Base-by-base conservation (phyloP, 2,888 invertebrate genomes). In the Caradrina clavipalpis region DNA sequence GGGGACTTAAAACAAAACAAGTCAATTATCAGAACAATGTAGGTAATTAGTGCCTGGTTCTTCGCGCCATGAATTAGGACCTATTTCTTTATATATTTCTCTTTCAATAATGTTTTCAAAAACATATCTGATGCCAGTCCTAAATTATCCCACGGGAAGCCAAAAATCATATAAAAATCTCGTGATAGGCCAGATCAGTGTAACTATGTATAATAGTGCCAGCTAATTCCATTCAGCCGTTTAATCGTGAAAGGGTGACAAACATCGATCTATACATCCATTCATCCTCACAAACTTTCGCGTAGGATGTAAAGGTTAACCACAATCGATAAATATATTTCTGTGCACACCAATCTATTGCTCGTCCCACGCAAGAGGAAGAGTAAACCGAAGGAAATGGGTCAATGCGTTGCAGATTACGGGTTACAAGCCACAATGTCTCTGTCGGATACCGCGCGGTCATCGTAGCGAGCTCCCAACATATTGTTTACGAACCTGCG, bases 391-490 rank as follows among this genome's bases (percentile, higher is more conserved):
- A 57, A 47, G 53, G 31, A 76, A 59, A 62, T 66, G 31, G 66
- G 50, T 58, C 61, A 73, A 49, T 66, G 54, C 39, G 21, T 51
- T 35, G 47, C 31, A 78, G 66, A 66, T 64, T 60, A 64, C 54
- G n/a, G 45, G 50, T 53, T 65, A 61, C 11, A 73, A 73, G 58
- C 74, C 60, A 61, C 61, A 78, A 54, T 54, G 53, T 78, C 50
- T 56, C 42, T 35, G 31, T 42, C 51, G 42, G 64, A 15, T 19
- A 49, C 19, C 39, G 13, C 31, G 39, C 19, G 35, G 78, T 8
- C 19, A 51, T 35, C 57, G 15, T 45, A 42, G 39, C 55, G 21
- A 21, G 39, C 60, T 45, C 15, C 10, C 21, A 54, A 17, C 22
- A 61, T 11, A 53, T 19, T 65, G 65, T 58, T 51, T 21, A 78